Percentiles rank a stretch among this genome's conserved stretches.
These are phyloP conservation scores for Aphodius granarius DNA, from an alignment of 2,888 invertebrate genomes.

Conservation along the genomic window DNA sequence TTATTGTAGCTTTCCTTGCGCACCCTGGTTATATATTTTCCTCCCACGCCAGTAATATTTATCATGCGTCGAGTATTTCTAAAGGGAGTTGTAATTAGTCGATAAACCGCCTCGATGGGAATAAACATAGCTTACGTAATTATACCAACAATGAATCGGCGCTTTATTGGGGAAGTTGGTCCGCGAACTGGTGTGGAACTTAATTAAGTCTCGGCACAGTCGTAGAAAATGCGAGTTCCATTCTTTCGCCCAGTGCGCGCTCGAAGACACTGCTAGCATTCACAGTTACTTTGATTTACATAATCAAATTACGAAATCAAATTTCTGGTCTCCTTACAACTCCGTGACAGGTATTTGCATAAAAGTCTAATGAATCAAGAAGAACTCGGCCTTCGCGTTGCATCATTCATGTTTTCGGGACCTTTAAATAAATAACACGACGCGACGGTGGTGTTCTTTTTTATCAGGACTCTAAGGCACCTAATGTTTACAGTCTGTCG, in stretches of 20 bases:
- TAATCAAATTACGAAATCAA: conserved; percentile 26
- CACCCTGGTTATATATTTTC: neutral
- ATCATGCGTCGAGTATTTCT: neutral
- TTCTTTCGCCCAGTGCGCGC: conserved; percentile 14
- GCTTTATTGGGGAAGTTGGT: conserved; percentile 15
- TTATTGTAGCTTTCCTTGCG: no score
- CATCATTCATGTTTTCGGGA: neutral
- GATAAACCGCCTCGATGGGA: neutral
- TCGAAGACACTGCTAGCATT: conserved; percentile 12
- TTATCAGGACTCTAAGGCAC: neutral
- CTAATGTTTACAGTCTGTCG: neutral
- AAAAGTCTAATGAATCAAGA: conserved; percentile 22
- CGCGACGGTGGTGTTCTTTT: conserved; percentile 12
- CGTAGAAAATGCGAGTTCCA: conserved; percentile 20
- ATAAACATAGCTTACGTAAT: conserved; percentile 15
- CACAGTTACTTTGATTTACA: conserved; percentile 23
- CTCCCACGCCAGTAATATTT: neutral
- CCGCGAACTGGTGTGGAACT: conserved; percentile 4
- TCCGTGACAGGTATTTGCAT: conserved; percentile 19
- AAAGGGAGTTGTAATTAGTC: neutral
- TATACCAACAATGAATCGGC: conserved; percentile 18
- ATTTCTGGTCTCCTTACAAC: conserved; percentile 21
- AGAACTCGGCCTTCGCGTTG: neutral
- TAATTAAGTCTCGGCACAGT: conserved; percentile 19
- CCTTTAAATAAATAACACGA: neutral